Evolutionary conservation across 2,888 invertebrate species (phyloP), one percentile per base, ranked within the genome.

Genomic region (Trachelus stipa): DNA sequence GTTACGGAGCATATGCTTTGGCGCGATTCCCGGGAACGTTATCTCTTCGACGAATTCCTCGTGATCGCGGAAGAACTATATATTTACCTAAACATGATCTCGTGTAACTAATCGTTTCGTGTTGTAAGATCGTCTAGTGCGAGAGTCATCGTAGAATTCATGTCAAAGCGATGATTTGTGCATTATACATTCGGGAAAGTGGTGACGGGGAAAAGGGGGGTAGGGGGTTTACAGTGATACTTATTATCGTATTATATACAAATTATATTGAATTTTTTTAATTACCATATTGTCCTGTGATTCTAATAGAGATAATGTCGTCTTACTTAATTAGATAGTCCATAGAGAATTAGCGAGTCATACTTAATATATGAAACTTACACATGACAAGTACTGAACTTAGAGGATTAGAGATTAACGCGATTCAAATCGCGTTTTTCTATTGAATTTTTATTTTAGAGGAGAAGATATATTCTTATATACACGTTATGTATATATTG

Each of bases 331-430:
- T 33, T 71, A 71, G 34, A 56, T 23, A 56, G 56, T 56, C 56
- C 56, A 23, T 56, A 56, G 23, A 56, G 56, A 23, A 56, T 23
- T 23, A 56, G 56, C 56, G 56, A 56, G 56, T 56, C 56, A 56
- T 56, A 71, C 12, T 23, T 71, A 71, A 71, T 33, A 71, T 31
- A 34, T 33, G 12, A 15, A 31, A 33, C 31, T 71, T 31, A 71
- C 33, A 71, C 71, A 71, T 71, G 71, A 71, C 71, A 71, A 71
- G 71, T 71, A 71, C 71, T 71, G 71, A 71, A n/a, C 71, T 71
- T 31, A 71, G 15, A 33, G 11, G 6, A 71, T 71, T 33, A 34
- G 30, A 56, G 56, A 56, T 23, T 56, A 56, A 56, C 56, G 56
- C 23, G 56, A 56, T 56, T 34, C 0, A 30, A 71, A 4, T 71